These are phyloP conservation scores for Gallinago media DNA, from an alignment of 2,113 vertebrate genomes.

Conservation along the genomic window DNA sequence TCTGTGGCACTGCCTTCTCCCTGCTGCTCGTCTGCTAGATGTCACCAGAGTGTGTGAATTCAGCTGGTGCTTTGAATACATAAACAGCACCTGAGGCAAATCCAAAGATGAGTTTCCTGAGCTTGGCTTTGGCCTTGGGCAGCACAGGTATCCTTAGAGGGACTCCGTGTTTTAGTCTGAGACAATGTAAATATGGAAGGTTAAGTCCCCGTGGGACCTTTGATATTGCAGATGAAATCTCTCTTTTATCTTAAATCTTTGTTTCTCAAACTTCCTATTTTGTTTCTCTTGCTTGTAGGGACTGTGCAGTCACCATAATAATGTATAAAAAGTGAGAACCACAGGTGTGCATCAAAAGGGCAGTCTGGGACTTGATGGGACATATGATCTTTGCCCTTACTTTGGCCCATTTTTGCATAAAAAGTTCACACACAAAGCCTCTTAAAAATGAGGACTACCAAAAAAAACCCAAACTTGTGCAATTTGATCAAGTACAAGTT, in stretches of 20 bases:
- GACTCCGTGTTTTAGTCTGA: not conserved
- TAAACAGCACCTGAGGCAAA: not conserved
- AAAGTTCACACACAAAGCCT: not conserved
- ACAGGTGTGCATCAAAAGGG: not conserved
- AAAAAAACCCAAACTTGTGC: not conserved
- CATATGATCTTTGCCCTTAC: fast-evolving
- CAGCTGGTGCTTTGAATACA: not conserved
- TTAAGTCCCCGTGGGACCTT: not conserved
- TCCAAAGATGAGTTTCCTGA: not conserved
- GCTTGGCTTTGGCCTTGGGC: not conserved
- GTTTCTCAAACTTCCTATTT: not conserved
- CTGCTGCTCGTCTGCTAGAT: not conserved
- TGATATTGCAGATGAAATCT: not conserved
- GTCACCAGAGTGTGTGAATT: not conserved
- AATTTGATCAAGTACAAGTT: not conserved
- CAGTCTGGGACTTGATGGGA: not conserved
- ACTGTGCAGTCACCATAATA: not conserved
- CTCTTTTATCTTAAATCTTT: not conserved
- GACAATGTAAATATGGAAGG: not conserved
- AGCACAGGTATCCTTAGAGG: not conserved
- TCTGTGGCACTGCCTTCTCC: not conserved
- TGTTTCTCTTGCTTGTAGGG: not conserved
- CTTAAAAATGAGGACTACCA: not conserved
- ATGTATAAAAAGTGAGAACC: not conserved
- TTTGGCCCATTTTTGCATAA: not conserved